Conservation (phyloP, 2,797 vertebrate genomes). For the Catharus ustulatus region DNA sequence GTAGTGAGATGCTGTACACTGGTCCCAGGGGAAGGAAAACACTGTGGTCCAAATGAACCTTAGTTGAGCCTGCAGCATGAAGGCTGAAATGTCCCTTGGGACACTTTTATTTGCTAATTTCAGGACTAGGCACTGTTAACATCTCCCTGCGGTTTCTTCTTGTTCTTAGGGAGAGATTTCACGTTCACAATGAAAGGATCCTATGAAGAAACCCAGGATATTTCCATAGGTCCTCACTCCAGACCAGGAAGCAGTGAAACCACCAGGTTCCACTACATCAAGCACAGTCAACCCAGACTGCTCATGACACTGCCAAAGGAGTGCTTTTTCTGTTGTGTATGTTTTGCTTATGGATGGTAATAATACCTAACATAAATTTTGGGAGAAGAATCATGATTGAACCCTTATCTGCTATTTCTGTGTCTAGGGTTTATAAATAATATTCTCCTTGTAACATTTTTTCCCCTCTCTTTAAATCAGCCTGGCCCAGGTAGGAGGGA, state of each 20-base stretch:
- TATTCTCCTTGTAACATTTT: neutral
- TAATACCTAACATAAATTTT: neutral
- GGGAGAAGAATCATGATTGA: neutral
- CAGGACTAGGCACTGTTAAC: neutral
- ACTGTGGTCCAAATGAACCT: neutral
- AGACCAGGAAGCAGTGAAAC: neutral
- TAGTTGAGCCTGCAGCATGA: neutral
- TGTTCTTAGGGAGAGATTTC: constrained; percentile 38
- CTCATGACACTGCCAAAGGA: constrained; percentile 19
- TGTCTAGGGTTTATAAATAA: neutral
- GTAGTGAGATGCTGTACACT: neutral
- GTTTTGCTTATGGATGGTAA: neutral
- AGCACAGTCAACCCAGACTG: constrained; percentile 48
- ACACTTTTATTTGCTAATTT: neutral
- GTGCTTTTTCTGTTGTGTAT: neutral
- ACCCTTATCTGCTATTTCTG: neutral
- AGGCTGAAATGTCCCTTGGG: neutral
- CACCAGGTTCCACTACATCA: constrained; percentile 34
- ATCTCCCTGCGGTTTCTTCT: neutral
- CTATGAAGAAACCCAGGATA: constrained; percentile 21
- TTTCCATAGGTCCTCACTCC: neutral
- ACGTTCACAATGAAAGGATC: constrained; percentile 38
- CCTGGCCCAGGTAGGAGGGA: neutral
- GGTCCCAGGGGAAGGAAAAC: neutral
- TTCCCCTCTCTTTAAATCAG: neutral